phyloP scores from a whole-genome alignment of 2,888 invertebrate species.

The Mantis religiosa region DNA sequence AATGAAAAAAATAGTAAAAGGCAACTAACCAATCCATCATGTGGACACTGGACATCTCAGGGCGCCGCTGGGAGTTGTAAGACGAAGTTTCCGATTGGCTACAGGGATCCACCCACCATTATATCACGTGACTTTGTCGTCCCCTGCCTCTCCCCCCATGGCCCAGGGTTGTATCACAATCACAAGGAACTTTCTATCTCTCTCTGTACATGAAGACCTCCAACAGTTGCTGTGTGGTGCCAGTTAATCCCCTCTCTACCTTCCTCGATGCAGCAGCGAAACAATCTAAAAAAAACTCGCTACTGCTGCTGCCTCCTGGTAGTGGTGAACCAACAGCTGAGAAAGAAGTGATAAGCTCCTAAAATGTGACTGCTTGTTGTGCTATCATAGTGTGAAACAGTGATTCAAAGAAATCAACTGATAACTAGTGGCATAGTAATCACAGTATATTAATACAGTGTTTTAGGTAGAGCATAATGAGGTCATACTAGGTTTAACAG shows the following conservation, averaged over 20 bases:
- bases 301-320: neutral
- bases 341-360: neutral
- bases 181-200: neutral
- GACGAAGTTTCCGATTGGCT: constrained; percentile 23
- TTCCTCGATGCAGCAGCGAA: neutral
- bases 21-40: constrained; percentile 21
- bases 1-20: constrained; percentile 14
- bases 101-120: constrained; percentile 21
- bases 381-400: neutral
- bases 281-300: neutral
- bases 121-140: constrained; percentile 10
- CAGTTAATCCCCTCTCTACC: neutral
- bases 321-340: neutral
- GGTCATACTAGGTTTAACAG: no score
- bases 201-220: neutral
- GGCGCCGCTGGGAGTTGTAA: neutral
- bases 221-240: neutral
- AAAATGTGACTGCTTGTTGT: neutral
- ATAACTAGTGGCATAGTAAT: no score
- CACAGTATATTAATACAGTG: no score
- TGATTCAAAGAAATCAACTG: neutral
- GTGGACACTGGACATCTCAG: constrained; percentile 15
- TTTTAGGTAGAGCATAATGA: no score
- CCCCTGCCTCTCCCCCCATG: neutral
- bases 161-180: constrained; percentile 4